A percentile compares a stretch with the other conserved stretches of the same genome.
phyloP scores from a whole-genome alignment of 2,797 vertebrate species.

The Pangasius krempfi region DNA sequence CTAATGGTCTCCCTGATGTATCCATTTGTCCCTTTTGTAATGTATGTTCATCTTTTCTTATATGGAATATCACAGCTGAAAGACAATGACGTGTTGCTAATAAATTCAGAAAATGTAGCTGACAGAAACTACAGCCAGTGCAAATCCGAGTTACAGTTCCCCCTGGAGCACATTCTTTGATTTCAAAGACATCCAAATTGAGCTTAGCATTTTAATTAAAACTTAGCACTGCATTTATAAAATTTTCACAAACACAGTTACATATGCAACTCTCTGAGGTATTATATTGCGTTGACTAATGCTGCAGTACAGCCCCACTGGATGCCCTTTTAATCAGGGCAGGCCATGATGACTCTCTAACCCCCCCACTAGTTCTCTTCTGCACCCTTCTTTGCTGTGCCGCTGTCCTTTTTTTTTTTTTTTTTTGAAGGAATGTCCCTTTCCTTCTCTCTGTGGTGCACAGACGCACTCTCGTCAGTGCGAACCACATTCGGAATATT shows the following conservation, averaged over 20 bases:
- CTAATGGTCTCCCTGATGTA: neutral
- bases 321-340: slow-evolving; percentile 35
- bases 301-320: neutral
- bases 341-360: slow-evolving; percentile 34
- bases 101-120: neutral
- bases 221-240: slow-evolving; percentile 10
- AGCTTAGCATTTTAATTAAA: neutral
- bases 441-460: slow-evolving; percentile 68
- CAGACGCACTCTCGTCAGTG: slow-evolving; percentile 62
- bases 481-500: slow-evolving; percentile 78
- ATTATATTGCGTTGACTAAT: neutral
- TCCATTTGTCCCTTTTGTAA: neutral
- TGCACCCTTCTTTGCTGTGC: slow-evolving; percentile 37
- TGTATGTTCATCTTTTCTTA: neutral
- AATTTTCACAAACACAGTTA: slow-evolving; percentile 14
- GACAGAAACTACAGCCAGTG: neutral
- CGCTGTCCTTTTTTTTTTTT: slow-evolving; percentile 50
- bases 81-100: neutral
- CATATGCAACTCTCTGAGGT: slow-evolving; percentile 7
- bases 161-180: slow-evolving; percentile 3
- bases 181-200: neutral
- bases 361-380: slow-evolving; percentile 45
- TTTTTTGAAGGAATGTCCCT: slow-evolving; percentile 68
- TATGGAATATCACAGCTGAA: neutral
- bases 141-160: neutral